Evolutionary conservation across 1,140 invertebrate species (phyloP).

Genomic region (Sipha flava): DNA sequence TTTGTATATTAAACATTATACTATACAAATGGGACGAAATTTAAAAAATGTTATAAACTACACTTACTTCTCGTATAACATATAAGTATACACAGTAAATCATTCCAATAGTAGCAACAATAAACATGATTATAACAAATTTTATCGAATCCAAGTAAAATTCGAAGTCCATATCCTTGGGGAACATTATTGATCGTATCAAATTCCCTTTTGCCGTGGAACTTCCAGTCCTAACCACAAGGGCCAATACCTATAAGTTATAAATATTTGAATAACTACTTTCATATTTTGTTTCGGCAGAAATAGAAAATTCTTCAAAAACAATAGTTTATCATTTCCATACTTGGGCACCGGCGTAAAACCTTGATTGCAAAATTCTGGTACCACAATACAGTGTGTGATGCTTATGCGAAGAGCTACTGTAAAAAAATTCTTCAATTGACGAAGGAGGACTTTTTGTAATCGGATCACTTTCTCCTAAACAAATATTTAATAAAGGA

Average conservation of each 20-base stretch:
- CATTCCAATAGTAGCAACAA: constrained; percentile 51
- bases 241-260: constrained; percentile 58
- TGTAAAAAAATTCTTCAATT: constrained; percentile 43
- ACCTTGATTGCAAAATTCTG: constrained; percentile 87
- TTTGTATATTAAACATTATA: too few species aligned
- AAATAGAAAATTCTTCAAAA: background rate
- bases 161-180: constrained; percentile 65
- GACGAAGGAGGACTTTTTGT: constrained; percentile 63
- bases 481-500: constrained; percentile 37
- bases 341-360: constrained; percentile 63
- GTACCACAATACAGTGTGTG: constrained; percentile 90
- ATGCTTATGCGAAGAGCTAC: constrained; percentile 57
- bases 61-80: constrained; percentile 47
- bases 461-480: constrained; percentile 71
- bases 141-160: constrained; percentile 83
- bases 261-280: constrained; percentile 29
- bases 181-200: constrained; percentile 85
- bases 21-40: too few species aligned
- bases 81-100: constrained; percentile 51
- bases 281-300: too few species aligned
- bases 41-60: background rate
- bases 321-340: constrained; percentile 44
- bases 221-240: constrained; percentile 79
- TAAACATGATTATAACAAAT: constrained; percentile 56
- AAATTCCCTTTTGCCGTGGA: constrained; percentile 81